Conservation (phyloP, 2,113 vertebrate genomes). For the Dicerorhinus sumatrensis region DNA sequence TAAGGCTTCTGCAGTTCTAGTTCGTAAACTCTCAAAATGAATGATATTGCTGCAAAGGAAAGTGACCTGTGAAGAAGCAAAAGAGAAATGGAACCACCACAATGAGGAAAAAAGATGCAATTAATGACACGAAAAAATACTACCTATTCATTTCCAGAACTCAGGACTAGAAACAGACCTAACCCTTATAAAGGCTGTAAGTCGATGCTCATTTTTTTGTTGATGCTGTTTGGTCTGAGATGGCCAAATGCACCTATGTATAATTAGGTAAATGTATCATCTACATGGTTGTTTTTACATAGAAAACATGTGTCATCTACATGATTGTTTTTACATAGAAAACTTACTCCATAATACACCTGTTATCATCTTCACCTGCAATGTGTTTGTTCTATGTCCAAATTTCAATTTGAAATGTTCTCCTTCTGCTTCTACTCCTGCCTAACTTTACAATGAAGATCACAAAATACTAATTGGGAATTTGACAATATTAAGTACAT, state of each 20-base stretch:
- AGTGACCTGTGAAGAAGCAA: conserved; percentile 88
- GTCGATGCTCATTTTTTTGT: background rate
- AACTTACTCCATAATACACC: background rate
- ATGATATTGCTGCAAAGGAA: conserved; percentile 99
- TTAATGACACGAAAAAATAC: background rate
- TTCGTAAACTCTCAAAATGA: conserved; percentile 97
- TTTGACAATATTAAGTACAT: background rate
- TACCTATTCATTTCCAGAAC: background rate
- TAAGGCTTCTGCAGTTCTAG: conserved; percentile 95
- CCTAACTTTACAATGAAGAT: background rate
- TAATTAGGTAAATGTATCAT: background rate
- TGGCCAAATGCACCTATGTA: background rate
- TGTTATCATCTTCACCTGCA: background rate
- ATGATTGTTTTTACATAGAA: background rate
- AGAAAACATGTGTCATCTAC: background rate
- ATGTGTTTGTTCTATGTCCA: background rate
- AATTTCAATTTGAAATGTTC: conserved; percentile 36
- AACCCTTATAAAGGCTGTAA: background rate
- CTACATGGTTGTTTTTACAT: background rate
- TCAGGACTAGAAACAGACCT: background rate
- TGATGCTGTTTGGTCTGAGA: background rate
- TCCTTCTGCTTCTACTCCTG: conserved; percentile 25
- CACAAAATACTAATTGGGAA: background rate
- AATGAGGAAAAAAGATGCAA: background rate
- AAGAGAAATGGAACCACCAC: background rate